Evolutionary conservation across 1,140 invertebrate species (phyloP), one percentile per base, ranked within the genome.

Genomic region (Berghia stephanieae): DNA sequence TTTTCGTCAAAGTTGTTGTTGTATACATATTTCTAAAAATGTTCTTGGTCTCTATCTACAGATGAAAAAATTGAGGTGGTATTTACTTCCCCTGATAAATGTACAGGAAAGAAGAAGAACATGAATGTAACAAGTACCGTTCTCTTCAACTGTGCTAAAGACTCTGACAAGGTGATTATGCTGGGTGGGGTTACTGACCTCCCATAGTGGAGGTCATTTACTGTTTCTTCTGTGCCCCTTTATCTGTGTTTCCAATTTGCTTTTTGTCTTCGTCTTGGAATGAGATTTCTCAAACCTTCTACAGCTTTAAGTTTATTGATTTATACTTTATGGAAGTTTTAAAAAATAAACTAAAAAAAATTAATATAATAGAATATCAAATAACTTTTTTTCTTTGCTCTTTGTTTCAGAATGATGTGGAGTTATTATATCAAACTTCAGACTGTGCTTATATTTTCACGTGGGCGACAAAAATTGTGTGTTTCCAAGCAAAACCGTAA

Each of bases 361-460:
- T n/a, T n/a, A n/a, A n/a, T n/a, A n/a, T n/a, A n/a, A n/a, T n/a
- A n/a, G n/a, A n/a, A n/a, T n/a, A 21, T 27, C 24, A 75, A 6
- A 16, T 18, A 55, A 40, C 40, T 31, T 49, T 46, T 57, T 63
- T 63, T 60, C 27, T 63, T 74, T 55, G 66, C 16, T 69, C 42
- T 55, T 27, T 57, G 27, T 75, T 79, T 34, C 78, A 83, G 83
- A 74, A 43, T 31, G 43, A 78, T 1, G 82, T 83, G 42, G 66
- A 70, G 21, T 78, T 84, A n/a, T 57, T 83, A 24, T 81, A 80
- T 74, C 79, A 80, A 38, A 81, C 83, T 2, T 55, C 60, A 71
- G 80, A 86, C 72, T 89, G 88, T 84, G 83, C 83, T 42, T 87
- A 86, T 76, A 49, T 88, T 10, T 89, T 89, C 82, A 80, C 75